Evolutionary conservation across 2,888 invertebrate genomes (phyloP), one percentile per base, ranked within the genome.

Genomic region (Spilarctia lutea): DNA sequence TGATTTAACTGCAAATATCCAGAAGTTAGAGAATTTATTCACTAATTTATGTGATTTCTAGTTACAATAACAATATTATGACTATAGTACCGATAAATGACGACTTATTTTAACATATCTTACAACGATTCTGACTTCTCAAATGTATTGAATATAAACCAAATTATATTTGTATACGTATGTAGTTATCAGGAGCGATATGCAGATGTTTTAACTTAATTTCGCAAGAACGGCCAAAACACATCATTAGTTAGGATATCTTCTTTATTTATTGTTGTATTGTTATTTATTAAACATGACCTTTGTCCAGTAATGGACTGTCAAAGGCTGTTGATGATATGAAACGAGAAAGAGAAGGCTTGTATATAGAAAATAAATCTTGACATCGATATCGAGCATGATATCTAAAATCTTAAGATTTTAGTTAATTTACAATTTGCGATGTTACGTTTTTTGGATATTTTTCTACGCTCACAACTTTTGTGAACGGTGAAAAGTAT

Each of bases 401-500:
- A 63, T 30, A 30, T 63, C 63, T 63, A 30, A 30, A 18, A 63
- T 63, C 16, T 63, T 30, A 27, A 63, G 27, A 30, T 18, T 63
- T 63, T 63, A 30, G 30, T 63, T 63, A 30, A 30, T 63, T 18
- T 18, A 6, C 7, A 63, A 63, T 18, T 30, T 63, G 30, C 63
- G 63, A 63, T 63, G 30, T 16, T 60, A 27, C 60, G 13, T 52
- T 65, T 45, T 75, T 65, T 52, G 60, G 35, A 60, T 72, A 68
- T 48, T 75, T 71, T 75, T 66, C 68, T 68, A 72, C 39, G 33
- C 63, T 75, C 75, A 72, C 52, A 65, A 7, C 4, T 20, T 3
- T 48, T 72, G 71, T 75, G 75, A 75, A 68, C 48, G 63, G 65
- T 63, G 71, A 39, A 72, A 75, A 75, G 75, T 72, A 68, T 66